Base-by-base conservation (phyloP, 2,797 vertebrate species). In the Sebastes steindachneri region DNA sequence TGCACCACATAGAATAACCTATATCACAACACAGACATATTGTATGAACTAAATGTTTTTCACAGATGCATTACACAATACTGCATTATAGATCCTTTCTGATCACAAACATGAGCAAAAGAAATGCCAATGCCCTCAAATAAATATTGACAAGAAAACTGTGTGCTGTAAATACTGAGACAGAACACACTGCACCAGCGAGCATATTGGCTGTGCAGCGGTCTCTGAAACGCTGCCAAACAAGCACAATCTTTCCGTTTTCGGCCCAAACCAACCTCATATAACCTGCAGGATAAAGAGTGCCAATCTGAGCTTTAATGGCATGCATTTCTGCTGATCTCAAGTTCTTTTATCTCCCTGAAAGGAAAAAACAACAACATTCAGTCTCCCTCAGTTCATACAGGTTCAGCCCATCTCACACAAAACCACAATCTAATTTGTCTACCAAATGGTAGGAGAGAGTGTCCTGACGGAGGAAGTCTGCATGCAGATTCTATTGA, bases 341-440 rank as follows among this genome's bases (percentile, higher is more conserved):
- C 21, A 48, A 66, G 37, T 55, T 59, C 4, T 65, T 73, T 41
- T 51, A 21, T 70, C 7, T 75, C 48, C 19, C 59, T 35, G n/a
- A 77, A 11, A 23, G 15, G 26, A 53, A 37, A 2, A n/a, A 17
- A 35, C 12, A 21, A 41, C 23, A 2, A 53, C 23, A 57, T 45
- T 2, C 14, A 4, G 53, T 31, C 23, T 65, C 33, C 7, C 29
- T 63, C 4, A 68, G 68, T 51, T 35, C n/a, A 31, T 75, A 19
- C 15, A 31, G 37, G 35, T 57, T 80, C 26, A 69, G 25, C 55
- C 57, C 64, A 41, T 68, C 23, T 51, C 59, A 33, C 58, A 67
- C 23, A 65, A 45, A 45, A 51, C 33, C 83, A 82, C 79, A 78
- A 77, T 75, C 62, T 82, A 9, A 84, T 93, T 90, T 92, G 78